Conservation (phyloP, 2,888 invertebrate species). For the Pollenia labialis region DNA sequence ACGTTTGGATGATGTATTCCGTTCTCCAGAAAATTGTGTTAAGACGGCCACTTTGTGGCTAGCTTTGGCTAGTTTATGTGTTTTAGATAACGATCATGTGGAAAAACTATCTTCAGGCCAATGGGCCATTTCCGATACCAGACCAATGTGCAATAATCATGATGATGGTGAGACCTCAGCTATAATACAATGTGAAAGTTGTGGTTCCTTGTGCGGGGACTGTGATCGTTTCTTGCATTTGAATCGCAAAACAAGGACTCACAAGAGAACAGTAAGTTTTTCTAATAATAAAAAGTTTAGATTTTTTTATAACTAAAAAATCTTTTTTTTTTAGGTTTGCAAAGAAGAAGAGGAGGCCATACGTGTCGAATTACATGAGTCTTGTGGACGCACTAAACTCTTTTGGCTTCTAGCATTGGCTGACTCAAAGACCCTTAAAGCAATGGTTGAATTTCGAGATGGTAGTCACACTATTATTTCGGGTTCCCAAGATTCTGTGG, state of each 20-base stretch:
- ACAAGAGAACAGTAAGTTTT: constrained; percentile 87
- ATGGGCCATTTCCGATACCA: constrained; percentile 87
- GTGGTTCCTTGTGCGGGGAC: constrained; percentile 97
- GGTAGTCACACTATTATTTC: constrained; percentile 86
- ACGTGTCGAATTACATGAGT: constrained; percentile 98
- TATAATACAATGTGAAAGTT: constrained; percentile 95
- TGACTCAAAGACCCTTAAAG: constrained; percentile 96
- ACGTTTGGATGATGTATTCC: constrained; percentile 90
- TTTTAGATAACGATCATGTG: constrained; percentile 95
- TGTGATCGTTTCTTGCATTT: constrained; percentile 98
- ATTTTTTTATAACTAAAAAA: neutral
- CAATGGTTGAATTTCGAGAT: constrained; percentile 94
- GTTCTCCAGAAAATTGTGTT: constrained; percentile 91
- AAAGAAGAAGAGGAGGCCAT: constrained; percentile 98
- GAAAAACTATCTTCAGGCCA: constrained; percentile 91
- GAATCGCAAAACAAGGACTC: constrained; percentile 92
- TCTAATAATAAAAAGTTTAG: neutral
- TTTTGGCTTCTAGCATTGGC: constrained; percentile 97
- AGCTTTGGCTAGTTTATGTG: constrained; percentile 95
- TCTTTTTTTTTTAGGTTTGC: constrained; percentile 85
- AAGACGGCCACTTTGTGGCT: constrained; percentile 95
- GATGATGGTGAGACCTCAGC: constrained; percentile 97
- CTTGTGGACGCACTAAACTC: constrained; percentile 96
- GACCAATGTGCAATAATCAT: constrained; percentile 97
- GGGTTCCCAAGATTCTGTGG: constrained; percentile 85